Evolutionary conservation across 2,888 invertebrate genomes (phyloP).

Genomic region (Eupithecia exiguata): DNA sequence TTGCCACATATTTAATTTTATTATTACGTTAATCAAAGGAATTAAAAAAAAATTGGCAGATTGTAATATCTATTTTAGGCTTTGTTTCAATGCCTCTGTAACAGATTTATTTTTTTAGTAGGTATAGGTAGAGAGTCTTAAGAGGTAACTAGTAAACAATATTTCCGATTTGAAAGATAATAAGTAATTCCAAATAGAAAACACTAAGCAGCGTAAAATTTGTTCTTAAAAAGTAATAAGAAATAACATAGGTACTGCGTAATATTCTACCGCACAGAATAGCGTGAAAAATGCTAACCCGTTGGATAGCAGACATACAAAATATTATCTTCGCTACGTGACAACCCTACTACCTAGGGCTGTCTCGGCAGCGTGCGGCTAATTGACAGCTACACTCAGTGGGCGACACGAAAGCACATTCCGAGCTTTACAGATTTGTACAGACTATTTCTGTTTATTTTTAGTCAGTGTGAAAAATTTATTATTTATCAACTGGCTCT

Average conservation of each 20-base stretch:
- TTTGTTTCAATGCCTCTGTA: too few relatives aligned
- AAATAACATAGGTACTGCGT: neutral
- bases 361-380: conserved; percentile 39
- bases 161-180: neutral
- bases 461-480: conserved; percentile 36
- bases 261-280: neutral
- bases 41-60: too few relatives aligned
- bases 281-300: neutral
- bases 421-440: conserved; percentile 30
- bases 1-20: too few relatives aligned
- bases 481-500: conserved; percentile 22
- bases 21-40: too few relatives aligned
- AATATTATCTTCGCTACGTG: conserved; percentile 13
- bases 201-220: neutral
- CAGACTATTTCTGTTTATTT: conserved; percentile 33
- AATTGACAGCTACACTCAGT: conserved; percentile 50
- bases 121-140: too few relatives aligned
- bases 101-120: too few relatives aligned
- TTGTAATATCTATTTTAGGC: too few relatives aligned
- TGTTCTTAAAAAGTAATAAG: neutral
- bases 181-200: neutral
- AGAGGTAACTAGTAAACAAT: too few relatives aligned
- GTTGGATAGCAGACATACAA: conserved; percentile 7
- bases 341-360: conserved; percentile 37
- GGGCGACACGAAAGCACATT: conserved; percentile 42